These are phyloP conservation scores for Achroia grisella DNA, from an alignment of 1,140 invertebrate genomes.

Conservation along the genomic window DNA sequence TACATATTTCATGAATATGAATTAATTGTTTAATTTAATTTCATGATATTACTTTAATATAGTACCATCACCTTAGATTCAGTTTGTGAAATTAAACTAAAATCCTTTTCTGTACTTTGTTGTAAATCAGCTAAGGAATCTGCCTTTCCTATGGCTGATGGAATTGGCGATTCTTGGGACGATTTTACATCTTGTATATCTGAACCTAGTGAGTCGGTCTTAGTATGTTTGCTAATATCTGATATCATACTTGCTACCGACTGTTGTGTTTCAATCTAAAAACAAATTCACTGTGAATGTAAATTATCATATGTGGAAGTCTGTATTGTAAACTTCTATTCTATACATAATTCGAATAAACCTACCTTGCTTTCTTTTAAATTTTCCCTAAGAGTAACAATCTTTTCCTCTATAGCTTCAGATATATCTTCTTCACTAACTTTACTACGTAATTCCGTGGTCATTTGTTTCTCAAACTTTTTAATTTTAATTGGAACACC, in stretches of 20 bases:
- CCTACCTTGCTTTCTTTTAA: conserved; percentile 44
- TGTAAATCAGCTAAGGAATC: conserved; percentile 66
- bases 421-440: conserved; percentile 54
- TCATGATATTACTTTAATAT: no score
- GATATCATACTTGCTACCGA: conserved; percentile 56
- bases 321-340: no score
- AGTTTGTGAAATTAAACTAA: conserved; percentile 68
- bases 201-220: conserved; percentile 66
- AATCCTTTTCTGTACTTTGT: conserved; percentile 68
- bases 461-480: conserved; percentile 45
- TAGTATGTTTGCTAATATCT: conserved; percentile 55
- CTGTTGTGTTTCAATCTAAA: conserved; percentile 46
- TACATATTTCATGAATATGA: no score
- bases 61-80: conserved; percentile 60
- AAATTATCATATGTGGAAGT: no score
- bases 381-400: conserved; percentile 40
- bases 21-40: no score
- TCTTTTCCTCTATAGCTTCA: conserved; percentile 54
- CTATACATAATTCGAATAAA: background rate
- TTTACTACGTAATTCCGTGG: conserved; percentile 46
- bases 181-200: conserved; percentile 54
- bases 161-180: conserved; percentile 57
- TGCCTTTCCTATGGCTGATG: conserved; percentile 52
- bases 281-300: conserved; percentile 6
- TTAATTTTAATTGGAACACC: conserved; percentile 42